Base-by-base conservation (phyloP, 2,113 vertebrate genomes). In the Damaliscus lunatus region DNA sequence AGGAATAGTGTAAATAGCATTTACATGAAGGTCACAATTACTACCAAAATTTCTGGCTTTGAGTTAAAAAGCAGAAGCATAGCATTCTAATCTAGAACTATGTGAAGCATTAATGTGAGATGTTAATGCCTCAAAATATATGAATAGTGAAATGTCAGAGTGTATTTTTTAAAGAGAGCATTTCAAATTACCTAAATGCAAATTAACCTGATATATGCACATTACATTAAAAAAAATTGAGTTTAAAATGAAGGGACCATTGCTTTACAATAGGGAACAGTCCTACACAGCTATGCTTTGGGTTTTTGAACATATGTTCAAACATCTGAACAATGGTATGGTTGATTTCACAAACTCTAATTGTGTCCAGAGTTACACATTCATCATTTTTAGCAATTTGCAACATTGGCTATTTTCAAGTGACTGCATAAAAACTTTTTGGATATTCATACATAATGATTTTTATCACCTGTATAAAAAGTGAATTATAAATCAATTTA, bases 301-400 rank as follows among this genome's bases (percentile, higher is more conserved):
- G 96, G 96, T 74, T 97, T 97, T 95, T 14, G 57, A 97, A 97
- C 98, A 98, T 97, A 98, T 97, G 98, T 96, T 97, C 83, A 86
- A 97, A 96, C 97, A 98, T 98, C 97, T 98, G 98, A 98, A 97
- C 96, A 97, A 96, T 85, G 50, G 80, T 53, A 95, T 71, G 97
- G 96, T 48, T 98, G 97, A 96, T 94, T 98, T 98, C 97, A 98
- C 97, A 97, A 94, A 95, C 91, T 96, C 95, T 98, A 97, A 98
- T 97, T 98, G 89, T 97, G 96, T 97, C 96, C 96, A 95, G 89
- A 97, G 59, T 91, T 74, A 93, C 60, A 89, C 74, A 98, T 98
- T 98, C 91, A 98, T 98, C 96, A 98, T 95, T 97, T 97, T 95
- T 85, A 96, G 97, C 64, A 97, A 85, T 94, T 96, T 55, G 94